Conservation (phyloP, 2,888 invertebrate genomes). For the Lobophora halterata region DNA sequence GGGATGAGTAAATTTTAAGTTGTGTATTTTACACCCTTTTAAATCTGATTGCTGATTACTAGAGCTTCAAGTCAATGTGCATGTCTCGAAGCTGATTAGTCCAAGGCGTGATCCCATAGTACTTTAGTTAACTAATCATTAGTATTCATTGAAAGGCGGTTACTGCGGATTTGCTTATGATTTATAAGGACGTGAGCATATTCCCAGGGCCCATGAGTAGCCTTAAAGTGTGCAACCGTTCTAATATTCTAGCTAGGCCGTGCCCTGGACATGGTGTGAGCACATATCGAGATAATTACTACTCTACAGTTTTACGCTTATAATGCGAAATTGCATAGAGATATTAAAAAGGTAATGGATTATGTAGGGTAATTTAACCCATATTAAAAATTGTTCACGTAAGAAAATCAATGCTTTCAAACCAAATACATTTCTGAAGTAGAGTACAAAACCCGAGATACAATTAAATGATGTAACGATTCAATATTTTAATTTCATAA, state of each 20-base stretch:
- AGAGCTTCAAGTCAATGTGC: not conserved
- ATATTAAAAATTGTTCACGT: too few relatives aligned
- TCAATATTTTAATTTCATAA: too few relatives aligned
- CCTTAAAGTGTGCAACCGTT: slow-evolving; percentile 10
- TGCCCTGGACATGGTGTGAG: slow-evolving; percentile 14
- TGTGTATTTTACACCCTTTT: too few relatives aligned
- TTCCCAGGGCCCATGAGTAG: slow-evolving; percentile 19
- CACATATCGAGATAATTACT: slow-evolving; percentile 17
- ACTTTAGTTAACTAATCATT: slow-evolving; percentile 31
- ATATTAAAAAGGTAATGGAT: slow-evolving; percentile 4
- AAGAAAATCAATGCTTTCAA: too few relatives aligned
- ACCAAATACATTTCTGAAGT: too few relatives aligned
- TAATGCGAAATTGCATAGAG: slow-evolving; percentile 16
- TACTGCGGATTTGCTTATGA: slow-evolving; percentile 23
- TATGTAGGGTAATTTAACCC: too few relatives aligned
- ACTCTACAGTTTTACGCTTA: slow-evolving; percentile 14
- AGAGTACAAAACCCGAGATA: too few relatives aligned
- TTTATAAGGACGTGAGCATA: slow-evolving; percentile 23
- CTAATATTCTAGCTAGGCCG: slow-evolving; percentile 19
- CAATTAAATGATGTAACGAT: too few relatives aligned
- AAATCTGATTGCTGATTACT: too few relatives aligned
- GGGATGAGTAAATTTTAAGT: too few relatives aligned
- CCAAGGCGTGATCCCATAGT: slow-evolving; percentile 8
- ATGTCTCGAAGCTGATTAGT: not conserved
- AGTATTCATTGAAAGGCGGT: slow-evolving; percentile 30